Conservation (phyloP, 2,888 invertebrate genomes). For the Caenorhabditis sp. region DNA sequence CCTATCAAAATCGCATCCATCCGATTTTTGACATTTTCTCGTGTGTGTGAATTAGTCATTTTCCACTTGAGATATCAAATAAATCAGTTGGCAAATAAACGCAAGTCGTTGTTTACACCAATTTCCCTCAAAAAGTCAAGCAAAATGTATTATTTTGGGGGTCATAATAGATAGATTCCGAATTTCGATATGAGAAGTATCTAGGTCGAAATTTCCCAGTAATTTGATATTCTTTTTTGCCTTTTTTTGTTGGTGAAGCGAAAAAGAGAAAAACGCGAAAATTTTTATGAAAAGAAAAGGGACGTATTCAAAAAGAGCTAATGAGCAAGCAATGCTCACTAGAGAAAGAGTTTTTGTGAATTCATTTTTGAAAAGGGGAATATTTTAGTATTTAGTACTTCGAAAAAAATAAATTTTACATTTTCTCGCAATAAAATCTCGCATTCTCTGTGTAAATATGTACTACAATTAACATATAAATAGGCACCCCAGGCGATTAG, state of each 20-base stretch:
- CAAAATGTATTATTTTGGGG: not conserved
- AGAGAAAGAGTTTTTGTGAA: too few species aligned
- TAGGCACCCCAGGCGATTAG: conserved; percentile 11
- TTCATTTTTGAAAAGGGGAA: too few species aligned
- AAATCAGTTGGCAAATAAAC: conserved; percentile 1
- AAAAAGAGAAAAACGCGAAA: conserved; percentile 13
- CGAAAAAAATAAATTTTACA: too few species aligned
- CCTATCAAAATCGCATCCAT: too few species aligned
- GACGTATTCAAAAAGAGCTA: conserved; percentile 28
- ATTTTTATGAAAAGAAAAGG: conserved; percentile 8
- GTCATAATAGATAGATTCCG: not conserved
- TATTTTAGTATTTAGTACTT: too few species aligned
- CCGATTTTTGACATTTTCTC: not conserved
- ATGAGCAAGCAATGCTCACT: conserved; percentile 22
- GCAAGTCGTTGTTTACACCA: not conserved
- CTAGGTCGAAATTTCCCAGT: conserved; percentile 11
- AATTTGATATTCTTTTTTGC: conserved; percentile 25
- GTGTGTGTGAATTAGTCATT: not conserved
- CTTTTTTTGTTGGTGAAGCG: not conserved
- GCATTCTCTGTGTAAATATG: conserved; percentile 13
- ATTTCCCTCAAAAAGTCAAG: not conserved
- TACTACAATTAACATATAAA: conserved; percentile 20
- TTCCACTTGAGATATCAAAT: not conserved
- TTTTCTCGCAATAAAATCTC: conserved; percentile 6
- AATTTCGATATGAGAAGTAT: not conserved